A percentile compares a stretch with the other conserved stretches of the same genome.
These are phyloP conservation scores for Gobio gobio DNA, from an alignment of 2,113 vertebrate genomes.

Conservation along the genomic window DNA sequence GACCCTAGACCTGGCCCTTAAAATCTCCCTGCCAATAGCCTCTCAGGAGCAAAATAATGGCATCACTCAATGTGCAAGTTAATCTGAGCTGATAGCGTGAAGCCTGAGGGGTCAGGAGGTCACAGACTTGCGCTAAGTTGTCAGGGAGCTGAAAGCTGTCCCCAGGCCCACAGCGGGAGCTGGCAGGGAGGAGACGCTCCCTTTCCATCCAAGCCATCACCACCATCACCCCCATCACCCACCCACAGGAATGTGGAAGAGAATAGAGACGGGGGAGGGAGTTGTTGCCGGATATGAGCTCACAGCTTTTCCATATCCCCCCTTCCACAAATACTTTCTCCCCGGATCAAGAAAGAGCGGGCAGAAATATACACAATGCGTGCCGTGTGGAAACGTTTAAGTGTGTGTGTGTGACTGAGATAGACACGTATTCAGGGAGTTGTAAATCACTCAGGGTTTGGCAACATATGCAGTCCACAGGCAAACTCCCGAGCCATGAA, in stretches of 20 bases:
- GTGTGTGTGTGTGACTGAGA: conserved; percentile 57
- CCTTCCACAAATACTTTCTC: conserved; percentile 31
- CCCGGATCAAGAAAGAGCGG: conserved; percentile 11
- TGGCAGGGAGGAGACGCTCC: conserved; percentile 55
- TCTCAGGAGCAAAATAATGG: conserved; percentile 89
- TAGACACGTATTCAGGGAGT: conserved; percentile 69
- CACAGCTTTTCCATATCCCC: conserved; percentile 50
- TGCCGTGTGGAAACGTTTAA: conserved; percentile 32
- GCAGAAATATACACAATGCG: conserved; percentile 33
- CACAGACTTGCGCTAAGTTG: conserved; percentile 79
- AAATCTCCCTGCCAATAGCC: conserved; percentile 78
- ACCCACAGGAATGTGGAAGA: conserved; percentile 71
- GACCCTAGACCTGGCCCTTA: conserved; percentile 77
- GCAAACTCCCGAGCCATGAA: conserved; percentile 65
- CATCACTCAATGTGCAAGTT: conserved; percentile 83
- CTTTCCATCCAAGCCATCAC: conserved; percentile 58
- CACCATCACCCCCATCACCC: conserved; percentile 69
- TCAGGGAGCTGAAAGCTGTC: conserved; percentile 88
- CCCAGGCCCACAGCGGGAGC: conserved; percentile 68
- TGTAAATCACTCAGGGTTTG: conserved; percentile 71
- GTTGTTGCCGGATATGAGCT: conserved; percentile 61
- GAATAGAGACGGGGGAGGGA: conserved; percentile 53
- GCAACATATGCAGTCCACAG: conserved; percentile 67
- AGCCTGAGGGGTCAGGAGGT: conserved; percentile 83
- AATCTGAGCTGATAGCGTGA: conserved; percentile 88